phyloP scores from a whole-genome alignment of 1,140 invertebrate genomes.

The Rhyacophila brunnea region DNA sequence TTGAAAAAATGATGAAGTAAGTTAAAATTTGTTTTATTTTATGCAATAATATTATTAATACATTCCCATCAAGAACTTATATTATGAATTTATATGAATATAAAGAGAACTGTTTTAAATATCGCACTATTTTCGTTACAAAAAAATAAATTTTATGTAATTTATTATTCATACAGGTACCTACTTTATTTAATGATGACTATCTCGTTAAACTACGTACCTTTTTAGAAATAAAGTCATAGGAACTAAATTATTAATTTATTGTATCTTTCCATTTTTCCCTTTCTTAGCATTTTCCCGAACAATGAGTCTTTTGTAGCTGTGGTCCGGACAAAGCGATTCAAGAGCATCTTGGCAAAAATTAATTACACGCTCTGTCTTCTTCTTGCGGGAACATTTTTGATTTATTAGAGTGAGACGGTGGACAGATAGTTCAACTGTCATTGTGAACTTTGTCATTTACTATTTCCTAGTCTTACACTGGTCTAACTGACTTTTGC shows the following conservation, averaged over 20 bases:
- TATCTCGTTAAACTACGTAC: no score
- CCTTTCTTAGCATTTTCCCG: slow-evolving; percentile 27
- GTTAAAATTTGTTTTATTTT: no score
- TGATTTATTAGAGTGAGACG: slow-evolving; percentile 33
- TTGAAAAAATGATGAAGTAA: no score
- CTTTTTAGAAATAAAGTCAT: no score
- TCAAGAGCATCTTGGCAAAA: slow-evolving; percentile 29
- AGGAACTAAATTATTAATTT: not conserved
- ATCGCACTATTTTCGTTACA: no score
- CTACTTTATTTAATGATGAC: no score
- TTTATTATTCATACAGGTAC: no score
- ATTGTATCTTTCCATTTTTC: slow-evolving; percentile 28
- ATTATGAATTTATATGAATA: no score
- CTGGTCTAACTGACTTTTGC: not conserved
- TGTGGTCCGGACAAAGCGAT: slow-evolving; percentile 31
- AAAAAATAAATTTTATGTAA: no score
- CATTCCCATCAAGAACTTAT: no score
- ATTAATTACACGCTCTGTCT: slow-evolving; percentile 33
- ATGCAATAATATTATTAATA: no score
- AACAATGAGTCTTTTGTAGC: slow-evolving; percentile 23
- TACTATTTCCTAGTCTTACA: not conserved
- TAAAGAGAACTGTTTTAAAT: no score
- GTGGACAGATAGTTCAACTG: slow-evolving; percentile 5
- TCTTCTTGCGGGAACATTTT: slow-evolving; percentile 15
- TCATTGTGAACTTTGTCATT: slow-evolving; percentile 11